Conservation (phyloP, 2,797 vertebrate genomes). For the Urocyon cinereoargenteus region DNA sequence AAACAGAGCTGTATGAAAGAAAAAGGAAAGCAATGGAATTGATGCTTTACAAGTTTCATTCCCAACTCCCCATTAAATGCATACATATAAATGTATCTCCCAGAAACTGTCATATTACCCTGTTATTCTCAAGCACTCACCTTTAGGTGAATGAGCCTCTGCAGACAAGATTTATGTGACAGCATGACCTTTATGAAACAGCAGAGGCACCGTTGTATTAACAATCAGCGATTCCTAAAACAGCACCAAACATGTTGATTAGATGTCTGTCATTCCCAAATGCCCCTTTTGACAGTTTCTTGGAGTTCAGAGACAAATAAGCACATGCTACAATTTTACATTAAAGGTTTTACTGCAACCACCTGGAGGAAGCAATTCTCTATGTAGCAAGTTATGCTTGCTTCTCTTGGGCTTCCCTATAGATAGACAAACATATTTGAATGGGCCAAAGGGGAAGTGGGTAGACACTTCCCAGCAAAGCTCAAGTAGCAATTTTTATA, state of each 20-base stretch:
- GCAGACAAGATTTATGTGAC: conserved; percentile 64
- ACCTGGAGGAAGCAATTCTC: neutral
- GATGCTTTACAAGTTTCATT: neutral
- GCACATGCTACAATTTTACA: neutral
- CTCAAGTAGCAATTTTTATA: neutral
- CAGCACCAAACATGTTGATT: conserved; percentile 60
- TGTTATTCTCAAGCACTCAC: conserved; percentile 18
- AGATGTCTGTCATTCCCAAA: conserved; percentile 27
- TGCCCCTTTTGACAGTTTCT: conserved; percentile 16
- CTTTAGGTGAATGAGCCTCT: conserved; percentile 11
- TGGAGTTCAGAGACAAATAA: conserved; percentile 55
- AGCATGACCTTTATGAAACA: conserved; percentile 69
- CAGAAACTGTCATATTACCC: neutral
- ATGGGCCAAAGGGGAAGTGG: neutral
- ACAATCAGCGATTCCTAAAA: conserved; percentile 21
- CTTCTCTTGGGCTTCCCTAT: neutral
- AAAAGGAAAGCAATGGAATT: conserved; percentile 2
- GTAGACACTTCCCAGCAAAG: neutral
- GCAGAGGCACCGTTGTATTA: neutral
- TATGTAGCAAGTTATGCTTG: neutral
- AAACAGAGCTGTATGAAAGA: neutral
- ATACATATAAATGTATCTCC: neutral
- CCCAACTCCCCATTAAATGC: neutral
- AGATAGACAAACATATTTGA: neutral
- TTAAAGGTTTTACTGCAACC: conserved; percentile 6